Base-by-base conservation (phyloP, 2,797 vertebrate species). In the Bucorvus abyssinicus region DNA sequence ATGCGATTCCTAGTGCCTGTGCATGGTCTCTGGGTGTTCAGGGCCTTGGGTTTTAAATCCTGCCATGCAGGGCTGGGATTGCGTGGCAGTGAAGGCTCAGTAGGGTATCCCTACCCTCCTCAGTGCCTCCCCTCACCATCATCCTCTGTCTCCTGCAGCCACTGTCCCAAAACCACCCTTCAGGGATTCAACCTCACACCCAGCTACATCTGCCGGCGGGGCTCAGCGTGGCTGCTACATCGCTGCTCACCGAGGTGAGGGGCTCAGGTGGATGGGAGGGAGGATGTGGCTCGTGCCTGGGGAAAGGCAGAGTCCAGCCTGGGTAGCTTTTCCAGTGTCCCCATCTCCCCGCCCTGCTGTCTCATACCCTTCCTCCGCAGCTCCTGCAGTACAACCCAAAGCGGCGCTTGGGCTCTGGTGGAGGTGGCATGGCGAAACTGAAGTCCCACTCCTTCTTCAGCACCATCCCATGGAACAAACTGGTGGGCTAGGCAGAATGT, bases 391-490 rank as follows among this genome's bases (percentile, higher is more conserved):
- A 98, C 47, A 98, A 99, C 15, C 98, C 99, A 0, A 97, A 98
- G 36, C 98, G 75, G 69, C 99, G 99, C 34, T 84, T 99, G 96
- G 99, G 99, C 19, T 98, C 98, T 9, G 98, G 99, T 94, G 98
- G 98, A 24, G 98, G 98, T 5, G 99, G 99, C 3, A 98, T 98
- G 71, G 97, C 97, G 4, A 98, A 98, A 96, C 99, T 99, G 94
- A 99, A 99, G 97, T 98, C 98, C 90, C 99, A 99, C 84, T 98
- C 99, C 16, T 99, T 99, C 97, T 99, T 99, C 97, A 98, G 96
- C 57, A 91, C 97, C 0, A 79, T 99, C 86, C 98, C 98, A 0
- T 99, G 99, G 99, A 98, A 98, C 94, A 98, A 98, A 65, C 97
- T 99, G 90, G 92, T 81, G 42, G 97, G 97, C 69, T 98, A 97